phyloP scores from a whole-genome alignment of 1,140 invertebrate species.

The Vanessa tameamea region DNA sequence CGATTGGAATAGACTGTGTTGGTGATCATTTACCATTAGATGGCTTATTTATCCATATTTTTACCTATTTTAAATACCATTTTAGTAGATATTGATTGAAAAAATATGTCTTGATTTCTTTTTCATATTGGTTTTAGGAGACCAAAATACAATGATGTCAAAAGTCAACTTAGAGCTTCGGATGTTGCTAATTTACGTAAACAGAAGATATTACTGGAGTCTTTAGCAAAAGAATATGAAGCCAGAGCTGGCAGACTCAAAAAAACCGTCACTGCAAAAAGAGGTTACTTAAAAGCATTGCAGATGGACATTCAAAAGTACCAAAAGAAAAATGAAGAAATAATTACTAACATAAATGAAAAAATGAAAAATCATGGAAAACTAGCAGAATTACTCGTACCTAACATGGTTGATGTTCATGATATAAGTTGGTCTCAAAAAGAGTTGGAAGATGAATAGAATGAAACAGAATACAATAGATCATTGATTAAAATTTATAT shows the following conservation, averaged over 20 bases:
- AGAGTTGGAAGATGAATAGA: conserved; percentile 47
- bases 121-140: conserved; percentile 58
- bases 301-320: conserved; percentile 74
- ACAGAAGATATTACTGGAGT: conserved; percentile 66
- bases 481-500: conserved; percentile 78
- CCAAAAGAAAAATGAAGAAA: conserved; percentile 69
- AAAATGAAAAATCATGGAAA: conserved; percentile 60
- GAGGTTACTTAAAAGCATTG: conserved; percentile 69
- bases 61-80: neutral
- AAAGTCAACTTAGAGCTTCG: conserved; percentile 63
- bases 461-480: conserved; percentile 37
- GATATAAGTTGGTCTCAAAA: conserved; percentile 52
- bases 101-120: neutral
- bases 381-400: conserved; percentile 45
- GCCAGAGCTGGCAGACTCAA: conserved; percentile 66
- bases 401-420: conserved; percentile 49
- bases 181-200: conserved; percentile 68
- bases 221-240: conserved; percentile 71
- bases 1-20: too few relatives aligned
- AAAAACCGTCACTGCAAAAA: conserved; percentile 63
- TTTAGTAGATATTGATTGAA: neutral
- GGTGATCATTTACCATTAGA: too few relatives aligned
- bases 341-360: conserved; percentile 56
- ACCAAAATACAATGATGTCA: conserved; percentile 68
- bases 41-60: too few relatives aligned